These are phyloP conservation scores for Corynorhinus townsendii DNA, from an alignment of 2,113 vertebrate genomes.

Conservation along the genomic window DNA sequence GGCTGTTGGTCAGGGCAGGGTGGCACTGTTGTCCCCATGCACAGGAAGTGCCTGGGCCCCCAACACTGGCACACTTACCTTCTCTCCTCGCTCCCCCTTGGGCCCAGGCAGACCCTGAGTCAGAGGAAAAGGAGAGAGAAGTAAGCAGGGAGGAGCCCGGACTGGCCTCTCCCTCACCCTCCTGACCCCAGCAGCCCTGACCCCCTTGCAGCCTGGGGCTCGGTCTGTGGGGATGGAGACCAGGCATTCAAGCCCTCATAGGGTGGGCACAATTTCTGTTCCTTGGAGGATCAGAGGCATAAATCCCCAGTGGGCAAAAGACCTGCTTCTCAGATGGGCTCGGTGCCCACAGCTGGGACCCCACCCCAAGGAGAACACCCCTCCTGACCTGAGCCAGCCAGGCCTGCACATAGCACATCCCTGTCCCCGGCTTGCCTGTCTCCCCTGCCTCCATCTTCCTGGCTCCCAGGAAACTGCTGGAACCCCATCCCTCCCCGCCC, in stretches of 20 bases:
- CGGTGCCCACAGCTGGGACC: not conserved
- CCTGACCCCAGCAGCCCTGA: not conserved
- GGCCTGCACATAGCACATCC: not conserved
- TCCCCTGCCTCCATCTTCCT: not conserved
- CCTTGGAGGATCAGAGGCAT: not conserved
- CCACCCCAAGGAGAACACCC: not conserved
- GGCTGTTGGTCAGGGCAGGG: not conserved
- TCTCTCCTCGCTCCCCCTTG: slow-evolving; percentile 94
- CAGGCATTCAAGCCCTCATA: not conserved
- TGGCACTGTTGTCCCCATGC: fast-evolving
- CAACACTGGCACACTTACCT: slow-evolving; percentile 79
- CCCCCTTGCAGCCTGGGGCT: not conserved
- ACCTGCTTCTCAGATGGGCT: not conserved
- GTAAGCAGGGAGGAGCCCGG: fast-evolving
- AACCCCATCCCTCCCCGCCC: not conserved
- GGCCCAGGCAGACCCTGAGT: slow-evolving; percentile 89
- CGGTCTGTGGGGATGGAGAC: not conserved
- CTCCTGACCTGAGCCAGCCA: not conserved
- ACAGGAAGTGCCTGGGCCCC: not conserved
- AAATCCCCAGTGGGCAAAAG: not conserved
- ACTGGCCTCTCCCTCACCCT: not conserved
- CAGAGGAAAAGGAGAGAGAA: not conserved
- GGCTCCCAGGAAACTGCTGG: not conserved
- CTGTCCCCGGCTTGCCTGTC: fast-evolving
- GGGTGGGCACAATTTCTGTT: not conserved